Conservation (phyloP, 2,797 vertebrate genomes). For the Syndactyla subalaris region DNA sequence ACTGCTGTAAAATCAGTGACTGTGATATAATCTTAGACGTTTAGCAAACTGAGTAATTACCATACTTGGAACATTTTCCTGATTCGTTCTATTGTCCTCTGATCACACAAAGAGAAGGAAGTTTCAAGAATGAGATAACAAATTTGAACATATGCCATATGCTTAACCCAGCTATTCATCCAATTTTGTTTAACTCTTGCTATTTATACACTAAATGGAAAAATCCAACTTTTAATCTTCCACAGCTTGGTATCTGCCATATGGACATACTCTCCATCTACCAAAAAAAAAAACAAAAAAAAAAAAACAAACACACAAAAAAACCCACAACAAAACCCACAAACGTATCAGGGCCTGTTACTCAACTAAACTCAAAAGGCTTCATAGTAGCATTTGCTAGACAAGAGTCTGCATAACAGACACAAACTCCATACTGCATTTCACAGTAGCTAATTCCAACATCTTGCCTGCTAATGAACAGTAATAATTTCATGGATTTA, state of each 20-base stretch:
- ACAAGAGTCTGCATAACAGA: conserved; percentile 10
- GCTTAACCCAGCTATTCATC: conserved; percentile 50
- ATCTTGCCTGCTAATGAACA: conserved; percentile 53
- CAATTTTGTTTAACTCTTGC: conserved; percentile 52
- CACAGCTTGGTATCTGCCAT: conserved; percentile 59
- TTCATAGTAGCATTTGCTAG: conserved; percentile 33
- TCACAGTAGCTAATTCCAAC: conserved; percentile 33
- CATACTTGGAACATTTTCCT: not conserved
- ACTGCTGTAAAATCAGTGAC: not conserved
- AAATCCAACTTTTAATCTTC: conserved; percentile 50
- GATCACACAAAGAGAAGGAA: not conserved
- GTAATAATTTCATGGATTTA: not conserved
- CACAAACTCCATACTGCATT: conserved; percentile 12
- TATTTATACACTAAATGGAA: conserved; percentile 56
- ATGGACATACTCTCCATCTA: conserved; percentile 12
- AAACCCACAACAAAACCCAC: not conserved
- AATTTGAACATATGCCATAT: conserved; percentile 48
- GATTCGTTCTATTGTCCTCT: conserved; percentile 41
- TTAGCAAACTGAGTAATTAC: not conserved
- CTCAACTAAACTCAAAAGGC: conserved; percentile 23
- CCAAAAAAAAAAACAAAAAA: not conserved
- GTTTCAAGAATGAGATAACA: conserved; percentile 8
- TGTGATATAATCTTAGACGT: not conserved
- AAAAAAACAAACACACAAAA: not conserved
- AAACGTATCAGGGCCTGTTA: not conserved